Evolutionary conservation across 2,797 vertebrate genomes (phyloP), one percentile per base, ranked within the genome.

Genomic region (Sebastes vulpes): DNA sequence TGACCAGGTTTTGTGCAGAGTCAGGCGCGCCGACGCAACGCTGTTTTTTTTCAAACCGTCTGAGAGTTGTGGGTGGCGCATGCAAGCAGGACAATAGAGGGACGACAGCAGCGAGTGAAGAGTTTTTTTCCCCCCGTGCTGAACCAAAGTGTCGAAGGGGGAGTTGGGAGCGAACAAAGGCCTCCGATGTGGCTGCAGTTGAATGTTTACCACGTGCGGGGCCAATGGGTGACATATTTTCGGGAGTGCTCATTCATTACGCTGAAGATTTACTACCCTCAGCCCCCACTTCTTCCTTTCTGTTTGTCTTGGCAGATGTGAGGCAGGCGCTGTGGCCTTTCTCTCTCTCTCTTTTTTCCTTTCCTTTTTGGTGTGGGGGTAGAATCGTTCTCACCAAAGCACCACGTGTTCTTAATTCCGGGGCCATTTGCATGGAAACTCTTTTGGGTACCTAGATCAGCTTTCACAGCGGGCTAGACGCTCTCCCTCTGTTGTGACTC

Each of bases 221-320:
- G 84, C 91, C 90, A 91, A 85, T 88, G 91, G 92, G 89, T 92
- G 95, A 95, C 94, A 95, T 93, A 94, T 95, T 95, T 93, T 89
- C 60, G 59, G 88, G 84, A 85, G 88, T 81, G 82, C 84, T 94
- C 88, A 91, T 95, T 95, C 94, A 93, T 95, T 95, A 94, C 91
- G 81, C 85, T 38, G 77, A 93, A 90, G 91, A 96, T 95, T 96
- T 95, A 96, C 90, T 76, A 77, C 81, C 94, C 92, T 59, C 77
- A 77, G 56, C 88, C 90, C 85, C 81, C 81, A 32, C 79, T 74
- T 77, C 91, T 91, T 89, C 92, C 73, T 64, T 77, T 92, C 93
- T 93, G 89, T 96, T 96, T 95, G 86, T 89, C 87, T 93, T 94
- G 95, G 95, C 95, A 97, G 94, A 96, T 97, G 96, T 95, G 91